Conservation (phyloP, 2,797 vertebrate species). For the Peromyscus attwateri region DNA sequence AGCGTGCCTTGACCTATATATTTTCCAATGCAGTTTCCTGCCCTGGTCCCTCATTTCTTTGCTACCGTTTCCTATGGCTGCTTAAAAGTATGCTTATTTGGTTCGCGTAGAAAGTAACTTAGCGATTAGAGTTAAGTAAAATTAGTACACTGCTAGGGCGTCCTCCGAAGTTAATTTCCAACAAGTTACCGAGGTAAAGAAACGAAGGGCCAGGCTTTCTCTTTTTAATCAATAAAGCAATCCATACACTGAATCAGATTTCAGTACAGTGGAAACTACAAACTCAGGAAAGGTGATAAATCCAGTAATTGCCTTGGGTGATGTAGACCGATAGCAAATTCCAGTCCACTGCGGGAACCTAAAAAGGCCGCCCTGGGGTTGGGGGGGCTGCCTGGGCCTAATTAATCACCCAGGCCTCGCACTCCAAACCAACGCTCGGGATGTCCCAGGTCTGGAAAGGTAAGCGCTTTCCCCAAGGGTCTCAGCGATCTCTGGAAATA, state of each 20-base stretch:
- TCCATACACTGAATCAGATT: background rate
- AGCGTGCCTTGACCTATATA: background rate
- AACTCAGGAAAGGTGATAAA: slow-evolving; percentile 36
- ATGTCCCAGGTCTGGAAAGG: background rate
- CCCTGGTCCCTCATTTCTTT: background rate
- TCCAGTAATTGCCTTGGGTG: background rate
- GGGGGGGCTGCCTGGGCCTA: background rate
- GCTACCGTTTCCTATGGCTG: background rate
- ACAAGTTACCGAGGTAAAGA: slow-evolving; percentile 2
- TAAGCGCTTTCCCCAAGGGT: background rate
- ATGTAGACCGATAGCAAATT: slow-evolving; percentile 21
- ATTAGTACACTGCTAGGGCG: background rate
- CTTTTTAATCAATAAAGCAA: slow-evolving; percentile 43
- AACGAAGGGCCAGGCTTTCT: slow-evolving; percentile 2
- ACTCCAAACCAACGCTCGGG: background rate
- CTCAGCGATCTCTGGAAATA: background rate
- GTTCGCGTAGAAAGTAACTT: slow-evolving; percentile 12
- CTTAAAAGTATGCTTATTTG: background rate
- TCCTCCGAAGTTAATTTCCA: slow-evolving; percentile 57
- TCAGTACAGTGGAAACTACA: slow-evolving; percentile 2
- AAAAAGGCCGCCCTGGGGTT: background rate
- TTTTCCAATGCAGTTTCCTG: background rate
- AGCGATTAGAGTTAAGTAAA: background rate
- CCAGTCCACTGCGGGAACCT: background rate
- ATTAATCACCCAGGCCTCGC: slow-evolving; percentile 13